Percentiles rank a stretch among this genome's conserved stretches.
Conservation (phyloP, 2,888 invertebrate genomes). For the Gastracanthus pulcherrimus region DNA sequence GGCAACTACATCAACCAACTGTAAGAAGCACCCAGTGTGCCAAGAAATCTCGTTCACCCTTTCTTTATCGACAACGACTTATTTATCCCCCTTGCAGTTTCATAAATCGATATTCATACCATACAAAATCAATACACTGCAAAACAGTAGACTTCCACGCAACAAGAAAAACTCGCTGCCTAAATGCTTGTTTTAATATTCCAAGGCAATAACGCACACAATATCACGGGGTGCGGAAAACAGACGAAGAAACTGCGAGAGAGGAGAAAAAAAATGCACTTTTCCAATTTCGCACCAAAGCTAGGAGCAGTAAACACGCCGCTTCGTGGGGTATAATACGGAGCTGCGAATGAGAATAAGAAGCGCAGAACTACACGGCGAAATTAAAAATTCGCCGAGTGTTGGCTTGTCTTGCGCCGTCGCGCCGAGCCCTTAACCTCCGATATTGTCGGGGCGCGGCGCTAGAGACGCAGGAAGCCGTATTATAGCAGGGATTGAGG, state of each 20-base stretch:
- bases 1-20: not conserved
- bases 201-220: constrained; percentile 21
- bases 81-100: not conserved
- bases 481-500: not conserved
- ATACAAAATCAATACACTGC: not conserved
- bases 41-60: too few species aligned
- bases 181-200: constrained; percentile 19
- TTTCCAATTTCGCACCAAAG: constrained; percentile 43
- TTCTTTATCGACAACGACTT: not conserved
- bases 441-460: constrained; percentile 13
- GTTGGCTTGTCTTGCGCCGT: constrained; percentile 23
- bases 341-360: not conserved
- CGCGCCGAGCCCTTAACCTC: constrained; percentile 20
- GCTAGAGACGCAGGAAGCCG: constrained; percentile 1
- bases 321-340: not conserved
- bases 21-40: not conserved
- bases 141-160: not conserved
- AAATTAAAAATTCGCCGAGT: constrained; percentile 52
- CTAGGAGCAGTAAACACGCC: constrained; percentile 17
- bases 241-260: not conserved
- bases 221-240: not conserved
- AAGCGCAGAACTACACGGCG: constrained; percentile 6
- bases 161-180: not conserved
- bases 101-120: constrained; percentile 23
- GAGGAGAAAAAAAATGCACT: constrained; percentile 31